Evolutionary conservation across 2,888 invertebrate species (phyloP), one percentile per base, ranked within the genome.

Genomic region (Blastobasis lacticolella): DNA sequence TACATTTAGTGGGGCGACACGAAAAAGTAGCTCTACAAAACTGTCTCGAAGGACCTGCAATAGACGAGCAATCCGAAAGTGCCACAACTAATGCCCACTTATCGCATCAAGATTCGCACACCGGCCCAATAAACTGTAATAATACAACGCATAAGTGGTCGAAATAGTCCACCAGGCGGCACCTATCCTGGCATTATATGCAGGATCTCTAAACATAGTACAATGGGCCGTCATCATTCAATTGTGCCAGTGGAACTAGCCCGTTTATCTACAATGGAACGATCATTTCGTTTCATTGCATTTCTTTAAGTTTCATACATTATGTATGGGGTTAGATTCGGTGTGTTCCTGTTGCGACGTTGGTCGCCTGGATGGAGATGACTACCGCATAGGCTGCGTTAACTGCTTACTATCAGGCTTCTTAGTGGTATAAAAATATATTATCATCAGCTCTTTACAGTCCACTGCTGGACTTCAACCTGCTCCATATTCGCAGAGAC

Each of bases 131-230:
- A 54, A 54, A 46, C 6, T 43, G 54, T 51, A 54, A 54, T 54
- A 54, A 54, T 54, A 49, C 54, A 56, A 47, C 63, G 44, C 49
- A 51, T 54, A 54, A 54, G 54, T 54, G 54, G 54, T 46, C 41
- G 4, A 51, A 46, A 51, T 54, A 38, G 54, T 36, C 45, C 7
- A 5, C 37, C 40, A 37, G 43, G 43, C n/a, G 41, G 42, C 42
- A 42, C 42, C 42, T 42, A 42, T 57, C 69, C 78, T 71, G 71
- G 65, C 73, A 78, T 80, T 77, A 79, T 71, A 64, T 69, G 80
- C 86, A 86, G 87, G 88, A 87, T 75, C 86, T 87, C 88, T 87
- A 87, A 86, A 86, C 86, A 84, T 87, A 84, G 86, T 75, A 86
- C 87, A 87, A 87, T 84, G 76, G 81, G 53, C 72, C 56, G 76